Evolutionary conservation across 2,888 invertebrate genomes (phyloP).

Genomic region (Amphiduros pacificus): DNA sequence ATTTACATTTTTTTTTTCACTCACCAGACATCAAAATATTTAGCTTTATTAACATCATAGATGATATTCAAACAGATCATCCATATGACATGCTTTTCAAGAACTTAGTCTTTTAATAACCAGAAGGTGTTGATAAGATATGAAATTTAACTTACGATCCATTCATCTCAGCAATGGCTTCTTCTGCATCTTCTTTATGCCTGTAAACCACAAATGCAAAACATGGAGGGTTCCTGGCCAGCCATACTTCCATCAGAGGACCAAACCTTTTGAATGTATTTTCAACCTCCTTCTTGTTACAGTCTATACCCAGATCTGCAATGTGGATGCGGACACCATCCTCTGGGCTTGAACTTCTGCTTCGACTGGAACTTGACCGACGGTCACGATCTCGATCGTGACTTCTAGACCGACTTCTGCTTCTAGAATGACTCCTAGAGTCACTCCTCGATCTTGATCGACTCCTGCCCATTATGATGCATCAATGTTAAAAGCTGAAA

Average conservation of each 20-base stretch:
- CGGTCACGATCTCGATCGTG: no score
- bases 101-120: background rate
- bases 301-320: slow-evolving; percentile 21
- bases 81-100: background rate
- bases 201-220: slow-evolving; percentile 68
- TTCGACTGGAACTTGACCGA: background rate
- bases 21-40: no score
- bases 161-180: slow-evolving; percentile 79
- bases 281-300: slow-evolving; percentile 57
- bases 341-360: background rate
- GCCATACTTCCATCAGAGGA: slow-evolving; percentile 65
- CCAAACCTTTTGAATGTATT: slow-evolving; percentile 65
- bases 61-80: background rate
- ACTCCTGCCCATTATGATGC: background rate
- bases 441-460: background rate
- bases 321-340: slow-evolving; percentile 26
- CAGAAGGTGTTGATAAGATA: background rate
- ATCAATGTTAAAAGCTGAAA: no score
- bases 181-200: slow-evolving; percentile 68
- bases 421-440: background rate
- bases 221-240: slow-evolving; percentile 67
- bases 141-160: slow-evolving; percentile 65
- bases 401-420: background rate
- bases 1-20: no score
- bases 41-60: no score